A percentile compares a stretch with the other conserved stretches of the same genome.
phyloP scores from a whole-genome alignment of 2,888 invertebrate species.

The Polyommatus icarus region DNA sequence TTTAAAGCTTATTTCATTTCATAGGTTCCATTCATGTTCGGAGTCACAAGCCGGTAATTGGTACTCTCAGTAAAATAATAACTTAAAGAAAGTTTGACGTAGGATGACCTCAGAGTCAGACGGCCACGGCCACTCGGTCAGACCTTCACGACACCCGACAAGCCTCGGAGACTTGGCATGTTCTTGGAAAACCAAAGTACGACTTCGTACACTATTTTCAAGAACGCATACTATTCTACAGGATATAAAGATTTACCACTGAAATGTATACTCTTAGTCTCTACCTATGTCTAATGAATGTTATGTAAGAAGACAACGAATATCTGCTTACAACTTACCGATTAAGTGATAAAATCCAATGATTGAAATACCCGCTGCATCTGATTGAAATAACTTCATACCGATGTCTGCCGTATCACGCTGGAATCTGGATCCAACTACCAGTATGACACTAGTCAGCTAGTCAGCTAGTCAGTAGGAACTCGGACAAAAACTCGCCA shows the following conservation, averaged over 20 bases:
- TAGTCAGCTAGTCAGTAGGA: background rate
- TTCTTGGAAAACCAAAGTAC: too few relatives aligned
- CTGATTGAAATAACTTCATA: background rate
- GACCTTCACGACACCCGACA: too few relatives aligned
- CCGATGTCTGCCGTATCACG: background rate
- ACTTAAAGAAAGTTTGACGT: background rate
- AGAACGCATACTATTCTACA: too few relatives aligned
- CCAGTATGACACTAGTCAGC: background rate
- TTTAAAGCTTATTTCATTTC: background rate
- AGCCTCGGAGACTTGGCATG: background rate
- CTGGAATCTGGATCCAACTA: background rate
- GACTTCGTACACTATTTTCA: too few relatives aligned
- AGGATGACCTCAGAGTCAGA: background rate
- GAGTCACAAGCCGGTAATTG: background rate
- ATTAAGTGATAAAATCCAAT: too few relatives aligned
- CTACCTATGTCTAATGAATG: too few relatives aligned
- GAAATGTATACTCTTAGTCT: too few relatives aligned
- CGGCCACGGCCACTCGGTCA: background rate
- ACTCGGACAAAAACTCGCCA: slow-evolving; percentile 7
- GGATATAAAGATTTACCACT: too few relatives aligned
- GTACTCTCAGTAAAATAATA: background rate
- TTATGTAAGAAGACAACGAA: too few relatives aligned
- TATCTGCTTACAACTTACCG: too few relatives aligned
- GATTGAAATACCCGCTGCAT: too few relatives aligned
- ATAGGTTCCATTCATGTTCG: background rate